Percentiles rank a stretch among this genome's conserved stretches.
Evolutionary conservation across 2,113 vertebrate species (phyloP).

Genomic region (Lucifuga dentata): DNA sequence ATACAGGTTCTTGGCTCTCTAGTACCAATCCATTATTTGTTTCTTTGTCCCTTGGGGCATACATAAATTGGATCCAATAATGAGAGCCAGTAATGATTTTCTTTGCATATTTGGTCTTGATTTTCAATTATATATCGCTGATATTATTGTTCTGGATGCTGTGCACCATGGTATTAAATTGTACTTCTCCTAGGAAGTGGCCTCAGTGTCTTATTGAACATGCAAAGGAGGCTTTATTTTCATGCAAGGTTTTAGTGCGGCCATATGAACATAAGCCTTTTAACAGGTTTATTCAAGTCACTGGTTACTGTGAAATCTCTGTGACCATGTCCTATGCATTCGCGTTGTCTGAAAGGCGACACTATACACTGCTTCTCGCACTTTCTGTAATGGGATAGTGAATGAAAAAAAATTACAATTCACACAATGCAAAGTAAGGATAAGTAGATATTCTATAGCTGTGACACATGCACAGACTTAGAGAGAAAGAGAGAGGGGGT

Average conservation of each 20-base stretch:
- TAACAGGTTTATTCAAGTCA: conserved; percentile 31
- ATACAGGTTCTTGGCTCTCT: conserved; percentile 35
- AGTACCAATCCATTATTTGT: conserved; percentile 58
- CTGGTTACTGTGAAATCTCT: too few species aligned
- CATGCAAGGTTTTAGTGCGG: conserved; percentile 24
- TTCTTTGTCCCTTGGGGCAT: conserved; percentile 40
- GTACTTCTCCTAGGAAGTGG: conserved; percentile 33
- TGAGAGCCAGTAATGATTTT: conserved; percentile 69
- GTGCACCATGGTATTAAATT: conserved; percentile 53
- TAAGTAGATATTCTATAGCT: conserved; percentile 9
- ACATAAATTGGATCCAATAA: conserved; percentile 72
- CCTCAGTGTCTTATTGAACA: conserved; percentile 35
- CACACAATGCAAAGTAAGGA: neutral
- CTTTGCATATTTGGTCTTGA: conserved; percentile 70
- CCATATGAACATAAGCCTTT: neutral
- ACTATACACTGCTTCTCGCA: neutral
- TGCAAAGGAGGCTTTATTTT: conserved; percentile 42
- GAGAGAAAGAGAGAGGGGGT: conserved; percentile 25
- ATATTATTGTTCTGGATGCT: conserved; percentile 59
- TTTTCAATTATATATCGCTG: conserved; percentile 66
- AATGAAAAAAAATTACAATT: conserved; percentile 7
- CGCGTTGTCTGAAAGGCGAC: conserved; percentile 5
- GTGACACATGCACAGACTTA: conserved; percentile 20
- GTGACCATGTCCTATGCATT: conserved; percentile 1
- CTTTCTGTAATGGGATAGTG: conserved; percentile 10